These are phyloP conservation scores for Hippasteria phrygiana DNA, from an alignment of 53 echinoderm and acorn worm species.

Conservation along the genomic window DNA sequence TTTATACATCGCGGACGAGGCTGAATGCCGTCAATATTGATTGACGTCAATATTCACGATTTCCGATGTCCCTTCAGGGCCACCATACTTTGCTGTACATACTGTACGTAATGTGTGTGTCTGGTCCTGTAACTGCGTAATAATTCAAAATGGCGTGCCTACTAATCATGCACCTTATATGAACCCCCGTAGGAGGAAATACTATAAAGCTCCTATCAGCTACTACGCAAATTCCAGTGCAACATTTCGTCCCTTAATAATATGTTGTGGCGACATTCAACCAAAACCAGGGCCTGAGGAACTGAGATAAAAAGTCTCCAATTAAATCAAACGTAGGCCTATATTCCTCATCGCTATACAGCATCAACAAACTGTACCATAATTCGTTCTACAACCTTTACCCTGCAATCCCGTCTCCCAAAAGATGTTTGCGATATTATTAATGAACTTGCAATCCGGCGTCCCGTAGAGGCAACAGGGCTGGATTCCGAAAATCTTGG, in stretches of 20 bases:
- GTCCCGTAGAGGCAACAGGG: too few species aligned
- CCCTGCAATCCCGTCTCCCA: not conserved
- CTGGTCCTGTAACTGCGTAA: not conserved
- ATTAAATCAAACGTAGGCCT: not conserved
- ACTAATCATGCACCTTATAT: not conserved
- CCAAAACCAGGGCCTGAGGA: conserved; percentile 26
- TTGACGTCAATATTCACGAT: too few species aligned
- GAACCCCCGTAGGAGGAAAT: not conserved
- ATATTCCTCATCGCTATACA: conserved; percentile 1
- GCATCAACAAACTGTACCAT: conserved; percentile 20
- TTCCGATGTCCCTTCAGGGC: too few species aligned
- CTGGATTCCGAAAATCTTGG: too few species aligned
- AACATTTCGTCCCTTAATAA: conserved; percentile 21
- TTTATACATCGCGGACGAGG: too few species aligned
- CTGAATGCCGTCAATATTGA: too few species aligned
- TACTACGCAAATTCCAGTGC: conserved; percentile 24
- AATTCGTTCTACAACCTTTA: conserved; percentile 9
- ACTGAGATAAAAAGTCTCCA: not conserved
- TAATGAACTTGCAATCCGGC: not conserved
- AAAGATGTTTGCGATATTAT: not conserved
- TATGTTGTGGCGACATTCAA: conserved; percentile 23
- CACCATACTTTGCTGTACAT: not conserved
- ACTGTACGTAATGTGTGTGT: too few species aligned
- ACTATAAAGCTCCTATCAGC: conserved; percentile 11
- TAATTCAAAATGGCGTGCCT: not conserved